phyloP scores from a whole-genome alignment of 2,888 invertebrate genomes.

The Aphodius sticticus region DNA sequence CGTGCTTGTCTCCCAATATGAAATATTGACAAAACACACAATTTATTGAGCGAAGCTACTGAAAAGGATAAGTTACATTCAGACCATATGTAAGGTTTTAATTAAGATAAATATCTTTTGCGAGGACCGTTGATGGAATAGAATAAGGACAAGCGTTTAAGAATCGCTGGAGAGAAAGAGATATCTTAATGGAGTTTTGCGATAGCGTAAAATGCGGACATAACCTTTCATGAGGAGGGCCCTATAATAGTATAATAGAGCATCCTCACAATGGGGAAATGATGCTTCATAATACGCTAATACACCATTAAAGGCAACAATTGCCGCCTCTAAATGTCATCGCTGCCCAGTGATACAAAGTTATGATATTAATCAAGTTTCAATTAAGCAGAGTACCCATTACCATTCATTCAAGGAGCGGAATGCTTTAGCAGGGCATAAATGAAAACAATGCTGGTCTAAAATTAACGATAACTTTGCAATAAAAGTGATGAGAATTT shows the following conservation, averaged over 20 bases:
- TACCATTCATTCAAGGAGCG: neutral
- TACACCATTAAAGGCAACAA: neutral
- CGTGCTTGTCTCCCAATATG: neutral
- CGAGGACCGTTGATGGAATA: too few species aligned
- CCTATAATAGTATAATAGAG: neutral
- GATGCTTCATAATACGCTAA: neutral
- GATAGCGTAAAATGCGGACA: neutral
- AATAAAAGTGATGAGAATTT: neutral
- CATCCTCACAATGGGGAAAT: neutral
- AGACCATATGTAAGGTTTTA: neutral
- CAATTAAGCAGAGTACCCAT: neutral
- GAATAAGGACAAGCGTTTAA: neutral
- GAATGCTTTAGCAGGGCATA: neutral
- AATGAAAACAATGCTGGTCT: neutral
- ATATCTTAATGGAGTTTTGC: neutral
- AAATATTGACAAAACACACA: neutral
- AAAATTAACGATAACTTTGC: neutral
- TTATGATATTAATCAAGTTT: neutral
- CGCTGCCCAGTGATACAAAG: neutral
- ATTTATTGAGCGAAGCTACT: neutral
- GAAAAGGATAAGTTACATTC: neutral
- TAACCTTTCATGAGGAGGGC: neutral
- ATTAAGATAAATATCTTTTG: neutral
- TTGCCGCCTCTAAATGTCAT: neutral
- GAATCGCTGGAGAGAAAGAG: neutral